Evolutionary conservation across 1,140 invertebrate species (phyloP).

Genomic region (Meteorus sp.): DNA sequence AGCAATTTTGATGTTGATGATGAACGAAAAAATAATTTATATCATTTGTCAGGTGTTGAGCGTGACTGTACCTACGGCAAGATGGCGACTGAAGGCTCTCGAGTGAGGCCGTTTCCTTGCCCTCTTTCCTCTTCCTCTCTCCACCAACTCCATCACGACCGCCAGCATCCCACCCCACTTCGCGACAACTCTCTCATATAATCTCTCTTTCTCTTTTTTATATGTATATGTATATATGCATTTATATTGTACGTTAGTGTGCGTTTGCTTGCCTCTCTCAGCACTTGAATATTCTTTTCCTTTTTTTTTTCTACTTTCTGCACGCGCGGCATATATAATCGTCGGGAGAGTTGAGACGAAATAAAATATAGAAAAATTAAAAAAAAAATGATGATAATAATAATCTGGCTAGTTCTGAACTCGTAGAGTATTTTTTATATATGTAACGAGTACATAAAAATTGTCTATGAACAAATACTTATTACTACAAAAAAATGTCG

Average conservation of each 20-base stretch:
- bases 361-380: conserved; percentile 13
- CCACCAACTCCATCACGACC: too few relatives aligned
- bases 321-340: not conserved
- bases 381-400: too few relatives aligned
- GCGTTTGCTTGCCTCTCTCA: conserved; percentile 32
- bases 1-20: too few relatives aligned
- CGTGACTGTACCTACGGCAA: conserved; percentile 47
- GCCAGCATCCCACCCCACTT: too few relatives aligned
- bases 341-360: conserved; percentile 1
- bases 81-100: conserved; percentile 46
- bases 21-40: conserved; percentile 4
- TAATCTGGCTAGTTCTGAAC: too few relatives aligned
- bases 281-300: conserved; percentile 41
- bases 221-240: too few relatives aligned
- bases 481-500: too few relatives aligned
- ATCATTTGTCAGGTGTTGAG: conserved; percentile 32
- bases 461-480: too few relatives aligned
- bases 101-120: conserved; percentile 43
- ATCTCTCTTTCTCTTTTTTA: conserved; percentile 29
- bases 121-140: conserved; percentile 26
- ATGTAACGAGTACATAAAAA: too few relatives aligned
- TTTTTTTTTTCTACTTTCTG: conserved; percentile 26
- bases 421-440: too few relatives aligned
- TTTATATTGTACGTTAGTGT: conserved; percentile 15
- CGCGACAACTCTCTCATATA: conserved; percentile 10